phyloP scores from a whole-genome alignment of 2,888 invertebrate species.

The Nomada ruficornis region DNA sequence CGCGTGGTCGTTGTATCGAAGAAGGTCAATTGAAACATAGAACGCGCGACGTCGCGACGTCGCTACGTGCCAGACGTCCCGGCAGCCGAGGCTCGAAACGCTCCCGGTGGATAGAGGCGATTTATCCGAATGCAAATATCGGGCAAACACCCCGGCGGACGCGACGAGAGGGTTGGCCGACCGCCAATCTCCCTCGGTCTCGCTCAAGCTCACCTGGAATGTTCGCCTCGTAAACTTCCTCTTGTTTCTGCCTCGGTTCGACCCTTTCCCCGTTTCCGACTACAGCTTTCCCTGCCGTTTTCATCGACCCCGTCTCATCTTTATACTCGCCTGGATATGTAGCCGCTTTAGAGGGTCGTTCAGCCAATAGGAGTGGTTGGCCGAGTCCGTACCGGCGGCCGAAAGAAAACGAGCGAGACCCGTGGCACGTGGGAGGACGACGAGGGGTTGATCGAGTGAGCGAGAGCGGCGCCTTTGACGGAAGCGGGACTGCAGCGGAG shows the following conservation, averaged over 20 bases:
- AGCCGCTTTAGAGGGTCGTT: constrained; percentile 65
- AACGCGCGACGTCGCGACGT: no score
- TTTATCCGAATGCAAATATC: constrained; percentile 72
- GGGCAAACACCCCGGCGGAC: constrained; percentile 63
- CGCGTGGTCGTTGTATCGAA: not conserved
- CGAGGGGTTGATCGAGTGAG: constrained; percentile 23
- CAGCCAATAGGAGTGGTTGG: constrained; percentile 71
- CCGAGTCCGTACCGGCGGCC: constrained; percentile 62
- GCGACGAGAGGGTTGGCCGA: constrained; percentile 64
- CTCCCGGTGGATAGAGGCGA: constrained; percentile 38
- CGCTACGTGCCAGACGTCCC: constrained; percentile 15
- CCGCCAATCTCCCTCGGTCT: constrained; percentile 70
- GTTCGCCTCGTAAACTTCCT: constrained; percentile 66
- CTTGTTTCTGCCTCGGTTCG: constrained; percentile 34
- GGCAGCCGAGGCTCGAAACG: constrained; percentile 21
- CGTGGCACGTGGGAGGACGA: constrained; percentile 56
- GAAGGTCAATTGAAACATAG: no score
- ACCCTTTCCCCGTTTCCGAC: not conserved
- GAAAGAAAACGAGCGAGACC: constrained; percentile 53
- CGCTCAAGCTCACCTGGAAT: constrained; percentile 71
- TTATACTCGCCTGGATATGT: constrained; percentile 56
- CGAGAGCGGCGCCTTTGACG: constrained; percentile 15
- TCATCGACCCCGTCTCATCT: constrained; percentile 53
- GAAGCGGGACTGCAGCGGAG: constrained; percentile 8
- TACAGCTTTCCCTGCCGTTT: constrained; percentile 15